Base-by-base conservation (phyloP, 2,113 vertebrate genomes). In the Phalacrocorax pelagicus region DNA sequence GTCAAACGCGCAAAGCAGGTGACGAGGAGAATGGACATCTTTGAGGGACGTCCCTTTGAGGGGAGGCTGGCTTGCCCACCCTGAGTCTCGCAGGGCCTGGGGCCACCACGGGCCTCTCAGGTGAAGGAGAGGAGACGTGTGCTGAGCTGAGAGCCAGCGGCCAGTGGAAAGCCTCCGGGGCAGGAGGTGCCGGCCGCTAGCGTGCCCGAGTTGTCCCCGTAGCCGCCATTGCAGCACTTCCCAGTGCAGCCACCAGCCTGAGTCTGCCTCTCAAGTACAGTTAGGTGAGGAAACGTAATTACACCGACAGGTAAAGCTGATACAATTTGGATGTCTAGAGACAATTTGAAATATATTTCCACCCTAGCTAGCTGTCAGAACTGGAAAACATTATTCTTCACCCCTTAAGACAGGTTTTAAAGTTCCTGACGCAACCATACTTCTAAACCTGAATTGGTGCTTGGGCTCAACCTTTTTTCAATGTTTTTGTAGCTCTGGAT, bases 401-500 rank as follows among this genome's bases (percentile, higher is more conserved):
- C 66, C 20, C 67, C 61, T 44, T 40, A 38, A 57, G 47, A 40
- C 49, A 80, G 52, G 36, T 78, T 79, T 55, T 81, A 52, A 66
- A n/a, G 30, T 24, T 81, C 47, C n/a, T 29, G 38, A 34, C 26
- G 29, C 71, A 78, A 36, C 83, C 69, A 38, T 59, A n/a, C 36
- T 67, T 54, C 51, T 59, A 38, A 78, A 63, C 47, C 47, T 63
- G 74, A 93, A 92, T 81, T 51, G 46, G 66, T 94, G 59, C 67
- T 79, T 71, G 69, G 92, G 69, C 70, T 97, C 82, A 96, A 94
- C 40, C 63, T 93, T 32, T 32, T 97, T 93, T 86, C 84, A 70
- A 83, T 97, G 69, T 67, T 93, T 95, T 96, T 97, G 8, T 96
- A 99, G 99, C 97, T 98, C 98, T 96, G 99, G 98, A 98, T 97